phyloP scores from a whole-genome alignment of 2,888 invertebrate genomes.

The Hedya salicella region DNA sequence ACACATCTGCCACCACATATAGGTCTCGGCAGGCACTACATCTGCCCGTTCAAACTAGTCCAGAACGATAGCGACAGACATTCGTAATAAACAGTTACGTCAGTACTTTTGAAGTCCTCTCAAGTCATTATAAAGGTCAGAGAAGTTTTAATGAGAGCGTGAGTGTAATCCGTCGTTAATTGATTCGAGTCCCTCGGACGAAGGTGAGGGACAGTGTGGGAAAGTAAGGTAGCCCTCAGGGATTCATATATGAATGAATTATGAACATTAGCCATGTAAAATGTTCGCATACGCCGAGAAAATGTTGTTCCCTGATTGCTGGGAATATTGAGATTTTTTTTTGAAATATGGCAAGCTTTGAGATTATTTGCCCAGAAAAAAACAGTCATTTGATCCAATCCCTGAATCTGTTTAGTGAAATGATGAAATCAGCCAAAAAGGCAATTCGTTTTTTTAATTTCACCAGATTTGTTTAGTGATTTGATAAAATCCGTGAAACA shows the following conservation, averaged over 20 bases:
- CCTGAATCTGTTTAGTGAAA: too few species aligned
- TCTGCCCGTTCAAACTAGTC: not conserved
- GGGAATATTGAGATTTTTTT: not conserved
- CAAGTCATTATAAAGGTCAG: slow-evolving; percentile 67
- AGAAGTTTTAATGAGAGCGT: slow-evolving; percentile 72
- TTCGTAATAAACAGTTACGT: not conserved
- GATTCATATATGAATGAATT: slow-evolving; percentile 22
- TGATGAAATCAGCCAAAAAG: too few species aligned
- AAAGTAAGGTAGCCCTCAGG: slow-evolving; percentile 18
- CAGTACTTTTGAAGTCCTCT: slow-evolving; percentile 53
- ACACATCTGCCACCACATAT: not conserved
- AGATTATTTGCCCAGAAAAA: too few species aligned
- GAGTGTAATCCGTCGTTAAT: slow-evolving; percentile 63
- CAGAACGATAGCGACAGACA: not conserved
- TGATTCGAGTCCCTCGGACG: slow-evolving; percentile 65
- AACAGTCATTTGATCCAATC: not conserved
- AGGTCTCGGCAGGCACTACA: not conserved
- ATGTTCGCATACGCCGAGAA: slow-evolving; percentile 1
- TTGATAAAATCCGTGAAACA: too few species aligned
- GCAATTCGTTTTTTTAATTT: too few species aligned
- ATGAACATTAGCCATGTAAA: slow-evolving; percentile 42
- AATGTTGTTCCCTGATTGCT: slow-evolving; percentile 4
- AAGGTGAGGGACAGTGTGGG: slow-evolving; percentile 45
- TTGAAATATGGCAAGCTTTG: not conserved
- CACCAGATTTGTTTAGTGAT: too few species aligned